Evolutionary conservation across 1,140 invertebrate genomes (phyloP), one percentile per base, ranked within the genome.

Genomic region (Piezodorus guildinii): DNA sequence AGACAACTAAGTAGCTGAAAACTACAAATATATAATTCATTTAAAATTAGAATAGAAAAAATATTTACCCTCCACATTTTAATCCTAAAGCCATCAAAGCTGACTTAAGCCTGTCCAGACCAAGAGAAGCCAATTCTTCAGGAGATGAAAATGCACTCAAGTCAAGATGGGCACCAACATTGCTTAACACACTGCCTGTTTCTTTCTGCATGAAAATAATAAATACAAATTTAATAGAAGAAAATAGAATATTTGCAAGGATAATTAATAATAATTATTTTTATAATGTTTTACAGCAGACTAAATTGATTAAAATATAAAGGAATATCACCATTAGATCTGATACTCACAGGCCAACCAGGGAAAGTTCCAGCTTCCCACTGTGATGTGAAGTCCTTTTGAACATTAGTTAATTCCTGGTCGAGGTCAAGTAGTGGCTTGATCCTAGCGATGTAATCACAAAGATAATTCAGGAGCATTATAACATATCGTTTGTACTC

Each of bases 91-190:
- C 96, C 84, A 98, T 89, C 1, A 99, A 76, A 12, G 95, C 97
- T 16, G 93, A 96, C 74, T 99, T 99, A 2, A 99, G 80, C 73
- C 96, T 84, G 80, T 99, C 96, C 67, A 98, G 75, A 46, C 96
- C 97, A 8, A 99, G 77, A 9, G 94, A 96, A 3, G 94, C 94
- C 64, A 98, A 76, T 77, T 99, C 96, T 77, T 98, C 94, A 86
- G 90, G 92, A n/a, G 91, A 95, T 0, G 89, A 91, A 75, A 98
- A 99, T 0, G 93, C 93, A 12, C 93, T 95, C 0, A 99, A 76
- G 77, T 99, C 96, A 56, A 99, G 82, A 79, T 96, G 93, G 17
- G 95, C 95, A 64, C 94, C 95, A 14, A 93, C 83, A 73, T 93
- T 90, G 2, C 90, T 88, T 62, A 98, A 75, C 25, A 39, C 58